Percentiles rank a stretch among this genome's conserved stretches.
Conservation (phyloP, 2,888 invertebrate species). For the Drosophila meridiana region DNA sequence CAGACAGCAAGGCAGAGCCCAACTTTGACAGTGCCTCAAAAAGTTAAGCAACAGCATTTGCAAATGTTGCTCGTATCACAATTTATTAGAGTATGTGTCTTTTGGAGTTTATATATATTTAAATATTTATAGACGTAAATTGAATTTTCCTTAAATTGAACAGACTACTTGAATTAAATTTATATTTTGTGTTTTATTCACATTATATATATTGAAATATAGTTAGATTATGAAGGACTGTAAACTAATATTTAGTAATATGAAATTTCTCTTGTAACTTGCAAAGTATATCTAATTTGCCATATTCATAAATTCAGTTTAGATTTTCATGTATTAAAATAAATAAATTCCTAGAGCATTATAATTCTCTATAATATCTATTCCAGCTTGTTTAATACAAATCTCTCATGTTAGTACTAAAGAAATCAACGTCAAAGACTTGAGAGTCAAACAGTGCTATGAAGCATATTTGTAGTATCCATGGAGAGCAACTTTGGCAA, state of each 20-base stretch:
- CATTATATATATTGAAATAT: background rate
- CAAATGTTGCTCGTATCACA: slow-evolving; percentile 14
- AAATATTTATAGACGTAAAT: background rate
- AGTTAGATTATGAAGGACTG: background rate
- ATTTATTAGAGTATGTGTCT: slow-evolving; percentile 4
- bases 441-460: background rate
- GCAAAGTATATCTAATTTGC: background rate
- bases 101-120: background rate
- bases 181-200: background rate
- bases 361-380: background rate
- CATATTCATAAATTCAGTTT: background rate
- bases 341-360: background rate
- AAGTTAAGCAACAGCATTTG: background rate
- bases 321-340: no score
- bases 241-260: background rate
- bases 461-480: slow-evolving; percentile 17
- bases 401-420: background rate
- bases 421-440: background rate
- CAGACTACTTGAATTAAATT: no score
- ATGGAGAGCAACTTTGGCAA: slow-evolving; percentile 13
- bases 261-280: background rate
- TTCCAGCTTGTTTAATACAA: background rate
- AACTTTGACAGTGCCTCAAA: slow-evolving; percentile 21
- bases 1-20: slow-evolving; percentile 8
- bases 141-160: background rate